A percentile compares a stretch with the other conserved stretches of the same genome.
These are phyloP conservation scores for Phaenicophaeus curvirostris DNA, from an alignment of 2,797 vertebrate genomes.

Conservation along the genomic window DNA sequence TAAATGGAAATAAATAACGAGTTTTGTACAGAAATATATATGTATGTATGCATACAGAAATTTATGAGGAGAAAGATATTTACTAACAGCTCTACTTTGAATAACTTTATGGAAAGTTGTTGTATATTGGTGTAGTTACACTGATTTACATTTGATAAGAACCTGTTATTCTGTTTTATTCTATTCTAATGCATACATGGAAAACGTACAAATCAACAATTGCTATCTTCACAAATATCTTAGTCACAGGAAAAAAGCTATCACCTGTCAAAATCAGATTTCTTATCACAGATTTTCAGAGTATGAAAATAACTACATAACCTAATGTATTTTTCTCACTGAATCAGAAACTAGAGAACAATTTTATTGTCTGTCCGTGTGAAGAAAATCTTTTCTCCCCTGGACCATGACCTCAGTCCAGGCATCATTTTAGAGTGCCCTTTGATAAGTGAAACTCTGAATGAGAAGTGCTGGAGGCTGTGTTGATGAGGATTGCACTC, in stretches of 20 bases:
- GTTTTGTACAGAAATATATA: not conserved
- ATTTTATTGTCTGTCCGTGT: not conserved
- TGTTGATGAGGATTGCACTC: conserved; percentile 35
- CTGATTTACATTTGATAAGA: conserved; percentile 18
- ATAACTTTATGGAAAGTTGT: not conserved
- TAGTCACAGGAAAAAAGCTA: not conserved
- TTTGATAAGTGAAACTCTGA: conserved; percentile 52
- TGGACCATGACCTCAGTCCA: conserved; percentile 1
- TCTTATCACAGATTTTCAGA: not conserved
- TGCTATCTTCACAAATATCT: not conserved
- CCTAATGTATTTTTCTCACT: not conserved
- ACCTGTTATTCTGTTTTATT: not conserved
- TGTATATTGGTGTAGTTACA: not conserved
- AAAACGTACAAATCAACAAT: conserved; percentile 14
- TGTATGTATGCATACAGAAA: not conserved
- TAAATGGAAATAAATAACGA: conserved; percentile 28
- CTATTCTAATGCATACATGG: not conserved
- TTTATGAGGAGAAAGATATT: not conserved
- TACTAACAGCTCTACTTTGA: not conserved
- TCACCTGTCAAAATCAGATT: not conserved
- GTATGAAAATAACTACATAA: conserved; percentile 3
- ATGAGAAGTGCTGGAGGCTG: conserved; percentile 15
- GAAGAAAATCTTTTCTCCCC: conserved; percentile 8
- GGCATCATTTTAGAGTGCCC: not conserved
- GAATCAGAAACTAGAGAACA: not conserved